Base-by-base conservation (phyloP, 2,113 vertebrate genomes). In the Panthera tigris region DNA sequence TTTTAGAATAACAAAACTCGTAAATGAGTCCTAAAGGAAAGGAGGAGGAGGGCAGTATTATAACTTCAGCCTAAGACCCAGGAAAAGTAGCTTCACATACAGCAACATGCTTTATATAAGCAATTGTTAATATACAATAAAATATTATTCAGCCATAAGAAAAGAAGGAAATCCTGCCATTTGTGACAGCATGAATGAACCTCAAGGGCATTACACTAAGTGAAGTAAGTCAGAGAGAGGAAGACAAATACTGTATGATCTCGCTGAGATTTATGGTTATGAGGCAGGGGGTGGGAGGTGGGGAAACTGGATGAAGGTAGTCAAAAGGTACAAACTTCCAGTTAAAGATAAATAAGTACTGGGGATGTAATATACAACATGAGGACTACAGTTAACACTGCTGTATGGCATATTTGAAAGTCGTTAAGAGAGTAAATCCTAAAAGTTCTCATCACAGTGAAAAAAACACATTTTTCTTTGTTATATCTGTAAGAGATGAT, bases 61-160 rank as follows among this genome's bases (percentile, higher is more conserved):
- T 82, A 95, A 73, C 36, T 89, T 83, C 65, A 80, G 55, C 12
- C 69, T 45, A 88, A 36, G 21, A 96, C 50, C 52, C 39, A 85
- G 48, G 33, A 84, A 82, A 89, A 89, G 10, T 45, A 31, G 27
- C 19, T 93, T 95, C 85, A 95, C 19, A 95, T 25, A 95, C 11
- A 85, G 4, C 33, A 63, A 63, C 15, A 94, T 29, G 68, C 84
- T 88, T 88, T 71, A 25, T 50, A 65, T 73, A 50, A 89, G 89
- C 14, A 79, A 29, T 0, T 79, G 31, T 66, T 66, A 66, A 83
- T 66, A 66, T 36, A 68, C 69, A 84, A 11, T 23, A 16, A 41
- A 94, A 23, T 83, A 90, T 27, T 63, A 52, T 39, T 63, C 55
- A 52, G 33, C 57, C n/a, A 71, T 29, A 83, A 78, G 39, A n/a